Evolutionary conservation across 35 echinoderm and acorn worm species (phyloP), one percentile per base, ranked within the genome.

Genomic region (Lytechinus variegatus): DNA sequence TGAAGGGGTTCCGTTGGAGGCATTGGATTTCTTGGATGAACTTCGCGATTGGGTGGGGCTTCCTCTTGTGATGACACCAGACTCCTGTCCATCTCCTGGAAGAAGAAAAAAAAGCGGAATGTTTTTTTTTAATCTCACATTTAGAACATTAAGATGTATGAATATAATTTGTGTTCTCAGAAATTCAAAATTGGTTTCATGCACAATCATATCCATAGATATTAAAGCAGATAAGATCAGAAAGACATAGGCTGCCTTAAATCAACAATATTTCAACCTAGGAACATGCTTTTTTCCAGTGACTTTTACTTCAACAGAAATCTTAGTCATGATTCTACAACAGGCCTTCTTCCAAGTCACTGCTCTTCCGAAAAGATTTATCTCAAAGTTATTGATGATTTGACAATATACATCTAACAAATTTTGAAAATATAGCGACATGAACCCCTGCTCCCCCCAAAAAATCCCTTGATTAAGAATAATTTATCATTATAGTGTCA

Each of bases 21-120:
- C 97, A 92, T 97, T 99, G 27, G 98, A 99, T 60, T 99, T 99
- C 96, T 97, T 97, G 93, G 98, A 99, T 33, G 98, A 99, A 87
- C 97, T 99, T 28, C 98, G 94, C 4, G 98, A 99, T 86, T 99
- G 98, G 94, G 94, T 91, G 10, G 98, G 98, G 79, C 95, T 97
- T 95, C 95, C 96, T 58, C 96, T 86, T 27, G 79, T 55, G 55
- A 54, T 54, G 10, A 55, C 86, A 28, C 95, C 95, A 54, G 86
- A 88, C 27, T 86, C 55, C 56, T 61, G 61, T 16, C 55, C 94
- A 94, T 94, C 56, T 28, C 88, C 88, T 90, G 88, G 28, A 33
- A 54, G 52, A 54, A 2, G 33, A 44, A 44, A 90, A 90, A 90
- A 28, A 52, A 33, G 10, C 1, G 24, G 52, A 90, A 88, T 27